These are phyloP conservation scores for Heteractis magnifica DNA, from an alignment of 92 coral and sea anemone species.

Conservation along the genomic window DNA sequence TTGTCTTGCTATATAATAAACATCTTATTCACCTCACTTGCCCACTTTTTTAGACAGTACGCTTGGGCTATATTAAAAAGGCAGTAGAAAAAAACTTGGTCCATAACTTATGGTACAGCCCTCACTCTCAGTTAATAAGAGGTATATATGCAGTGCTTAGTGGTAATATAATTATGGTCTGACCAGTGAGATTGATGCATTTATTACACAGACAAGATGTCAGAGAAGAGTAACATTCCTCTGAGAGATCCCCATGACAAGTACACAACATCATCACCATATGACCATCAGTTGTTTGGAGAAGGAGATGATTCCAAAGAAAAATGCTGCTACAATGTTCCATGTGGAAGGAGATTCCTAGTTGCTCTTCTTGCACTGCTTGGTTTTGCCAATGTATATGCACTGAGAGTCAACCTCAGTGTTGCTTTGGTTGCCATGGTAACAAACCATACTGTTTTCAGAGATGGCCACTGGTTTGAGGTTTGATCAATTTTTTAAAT, in stretches of 20 bases:
- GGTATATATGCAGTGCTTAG: too few relatives aligned
- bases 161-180: background rate
- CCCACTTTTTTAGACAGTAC: too few relatives aligned
- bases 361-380: conserved; percentile 77
- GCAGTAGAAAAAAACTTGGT: too few relatives aligned
- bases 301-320: conserved; percentile 7
- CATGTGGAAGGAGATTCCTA: conserved; percentile 65
- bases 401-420: conserved; percentile 88
- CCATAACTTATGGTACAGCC: too few relatives aligned
- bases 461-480: conserved; percentile 47
- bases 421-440: conserved; percentile 99
- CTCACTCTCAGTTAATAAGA: too few relatives aligned
- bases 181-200: background rate
- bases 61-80: too few relatives aligned
- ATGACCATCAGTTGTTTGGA: conserved; percentile 33
- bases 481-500: conserved; percentile 1
- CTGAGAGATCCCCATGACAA: background rate
- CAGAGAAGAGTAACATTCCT: conserved; percentile 9
- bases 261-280: conserved; percentile 16
- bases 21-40: too few relatives aligned
- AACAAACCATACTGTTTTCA: conserved; percentile 54
- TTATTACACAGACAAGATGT: background rate
- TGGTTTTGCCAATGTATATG: conserved; percentile 95
- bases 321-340: conserved; percentile 20
- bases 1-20: too few relatives aligned